Percentiles rank a stretch among this genome's conserved stretches.
Conservation (phyloP, 2,797 vertebrate genomes). For the Arctocebus calabarensis region DNA sequence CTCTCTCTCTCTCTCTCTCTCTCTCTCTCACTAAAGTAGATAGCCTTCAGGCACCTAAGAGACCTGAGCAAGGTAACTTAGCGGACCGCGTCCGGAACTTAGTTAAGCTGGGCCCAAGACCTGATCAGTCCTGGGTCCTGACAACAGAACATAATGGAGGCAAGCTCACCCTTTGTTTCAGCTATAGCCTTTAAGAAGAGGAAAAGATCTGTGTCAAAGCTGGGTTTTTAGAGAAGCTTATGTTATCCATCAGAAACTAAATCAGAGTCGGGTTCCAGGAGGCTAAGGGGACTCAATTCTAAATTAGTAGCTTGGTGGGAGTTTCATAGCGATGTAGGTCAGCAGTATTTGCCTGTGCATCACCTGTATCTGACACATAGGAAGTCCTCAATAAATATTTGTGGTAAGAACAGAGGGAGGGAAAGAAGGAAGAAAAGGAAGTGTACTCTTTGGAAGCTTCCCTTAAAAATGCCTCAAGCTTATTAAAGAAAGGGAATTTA, state of each 20-base stretch:
- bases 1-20: no score
- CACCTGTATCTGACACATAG: background rate
- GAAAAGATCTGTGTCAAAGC: background rate
- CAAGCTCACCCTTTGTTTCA: background rate
- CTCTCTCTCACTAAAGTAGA: no score
- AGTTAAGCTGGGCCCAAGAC: no score
- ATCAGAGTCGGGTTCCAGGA: background rate
- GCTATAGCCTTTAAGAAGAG: no score
- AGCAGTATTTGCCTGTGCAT: background rate
- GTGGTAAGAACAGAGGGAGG: background rate
- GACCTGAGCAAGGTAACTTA: no score
- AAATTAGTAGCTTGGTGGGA: background rate
- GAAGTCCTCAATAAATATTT: background rate
- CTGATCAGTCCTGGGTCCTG: no score
- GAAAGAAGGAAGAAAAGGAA: background rate
- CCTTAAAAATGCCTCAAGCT: background rate
- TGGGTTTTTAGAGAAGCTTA: background rate
- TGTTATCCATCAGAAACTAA: background rate
- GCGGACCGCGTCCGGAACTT: no score
- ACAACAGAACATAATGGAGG: no score
- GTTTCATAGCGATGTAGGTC: background rate
- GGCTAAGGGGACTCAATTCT: background rate
- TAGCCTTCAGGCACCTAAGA: no score
- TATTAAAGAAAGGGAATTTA: slow-evolving; percentile 35
- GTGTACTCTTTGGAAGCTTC: background rate